phyloP scores from a whole-genome alignment of 2,888 invertebrate species.

The Trissonchulus latispiculum region DNA sequence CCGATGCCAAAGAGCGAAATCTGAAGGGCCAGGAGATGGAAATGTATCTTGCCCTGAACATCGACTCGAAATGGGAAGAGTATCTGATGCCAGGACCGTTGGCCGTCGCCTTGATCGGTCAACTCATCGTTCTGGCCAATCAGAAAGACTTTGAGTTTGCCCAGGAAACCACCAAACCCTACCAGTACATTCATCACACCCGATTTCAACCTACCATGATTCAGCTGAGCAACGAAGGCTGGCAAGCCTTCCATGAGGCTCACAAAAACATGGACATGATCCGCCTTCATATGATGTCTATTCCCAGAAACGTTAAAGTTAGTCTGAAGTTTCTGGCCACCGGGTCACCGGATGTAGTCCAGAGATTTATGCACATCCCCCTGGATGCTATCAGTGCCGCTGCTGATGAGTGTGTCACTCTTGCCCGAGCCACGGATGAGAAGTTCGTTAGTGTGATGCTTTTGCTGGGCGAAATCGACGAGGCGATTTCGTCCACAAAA shows the following conservation, averaged over 20 bases:
- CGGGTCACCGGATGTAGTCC: neutral
- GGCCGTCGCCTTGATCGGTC: conserved; percentile 9
- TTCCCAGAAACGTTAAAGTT: conserved; percentile 14
- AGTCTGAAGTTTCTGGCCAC: neutral
- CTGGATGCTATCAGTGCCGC: neutral
- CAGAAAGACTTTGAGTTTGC: neutral
- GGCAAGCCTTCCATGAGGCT: conserved; percentile 17
- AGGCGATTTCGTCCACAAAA: neutral
- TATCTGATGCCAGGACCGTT: conserved; percentile 4
- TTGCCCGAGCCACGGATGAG: neutral
- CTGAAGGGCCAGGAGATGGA: neutral
- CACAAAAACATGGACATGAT: conserved; percentile 21
- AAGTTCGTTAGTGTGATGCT: conserved; percentile 9
- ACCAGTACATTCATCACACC: conserved; percentile 1
- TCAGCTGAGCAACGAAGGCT: conserved; percentile 19
- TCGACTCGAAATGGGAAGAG: conserved; percentile 10
- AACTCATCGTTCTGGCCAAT: conserved; percentile 1
- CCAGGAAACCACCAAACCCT: neutral
- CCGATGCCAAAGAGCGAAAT: neutral
- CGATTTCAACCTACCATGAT: neutral
- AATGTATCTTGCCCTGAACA: neutral
- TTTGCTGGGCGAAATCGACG: conserved; percentile 3
- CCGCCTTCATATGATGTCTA: neutral
- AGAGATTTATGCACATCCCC: neutral
- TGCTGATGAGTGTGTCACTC: neutral